Base-by-base conservation (phyloP, 1,140 invertebrate genomes). In the Drosophila punjabiensis region DNA sequence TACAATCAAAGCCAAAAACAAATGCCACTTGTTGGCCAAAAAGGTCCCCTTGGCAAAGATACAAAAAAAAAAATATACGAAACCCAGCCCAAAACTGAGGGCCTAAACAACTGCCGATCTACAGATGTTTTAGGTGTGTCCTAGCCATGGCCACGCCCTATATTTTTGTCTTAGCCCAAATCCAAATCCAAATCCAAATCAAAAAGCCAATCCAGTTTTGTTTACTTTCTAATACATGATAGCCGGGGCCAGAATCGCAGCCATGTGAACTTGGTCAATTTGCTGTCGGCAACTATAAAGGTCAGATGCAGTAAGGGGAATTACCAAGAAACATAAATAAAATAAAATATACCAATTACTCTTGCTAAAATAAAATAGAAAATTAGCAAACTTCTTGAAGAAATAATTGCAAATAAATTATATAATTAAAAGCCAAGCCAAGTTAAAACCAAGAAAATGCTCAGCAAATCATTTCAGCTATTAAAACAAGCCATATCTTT, bases 181-280 rank as follows among this genome's bases (percentile, higher is more conserved):
- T 65, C 79, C 48, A 80, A 24, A 24, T 24, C 24, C 24, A 24
- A 24, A 79, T 77, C 79, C 56, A 43, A 24, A 24, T 24, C 24
- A 1, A 24, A 24, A 24, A 24, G 24, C 24, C 30, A 60, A 62
- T 39, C 58, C 59, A 68, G 45, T 60, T 39, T 28, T 68, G 47
- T 66, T 82, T 82, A 89, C 84, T 88, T 88, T 88, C 84, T 88
- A 88, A 88, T 87, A 83, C 84, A 84, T 80, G 79, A 86, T 73
- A 79, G 47, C 32, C 37, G 16, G 11, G 56, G 69, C 68, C 70
- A 74, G 68, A 74, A 84, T 80, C 65, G n/a, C 66, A 60, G 68
- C 74, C 82, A 86, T 85, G 82, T 85, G 82, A 85, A 85, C 82
- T 85, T 88, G 84, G 85, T 79, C 81, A 75, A 89, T 35, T 74